These are phyloP conservation scores for Drosophila littoralis DNA, from an alignment of 1,140 invertebrate genomes.

Conservation along the genomic window DNA sequence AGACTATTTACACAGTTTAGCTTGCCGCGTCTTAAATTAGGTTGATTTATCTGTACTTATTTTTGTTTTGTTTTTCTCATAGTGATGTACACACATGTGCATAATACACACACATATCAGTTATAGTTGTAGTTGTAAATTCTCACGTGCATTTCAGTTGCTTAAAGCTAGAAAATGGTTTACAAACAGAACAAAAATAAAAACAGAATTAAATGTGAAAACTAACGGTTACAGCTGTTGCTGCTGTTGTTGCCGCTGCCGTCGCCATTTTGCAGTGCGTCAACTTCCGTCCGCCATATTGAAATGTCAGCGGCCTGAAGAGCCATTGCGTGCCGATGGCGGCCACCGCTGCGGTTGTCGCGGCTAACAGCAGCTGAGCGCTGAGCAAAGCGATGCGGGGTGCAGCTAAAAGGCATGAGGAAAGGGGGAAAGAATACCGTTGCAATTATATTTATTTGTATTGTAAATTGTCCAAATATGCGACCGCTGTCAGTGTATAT, in stretches of 20 bases:
- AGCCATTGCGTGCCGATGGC: constrained; percentile 48
- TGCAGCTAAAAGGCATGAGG: neutral
- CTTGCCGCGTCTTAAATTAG: constrained; percentile 39
- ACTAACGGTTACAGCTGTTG: constrained; percentile 8
- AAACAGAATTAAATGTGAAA: constrained; percentile 12
- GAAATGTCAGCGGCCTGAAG: constrained; percentile 69
- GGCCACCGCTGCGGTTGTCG: constrained; percentile 60
- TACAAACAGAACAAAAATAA: constrained; percentile 42
- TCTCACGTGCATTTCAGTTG: constrained; percentile 83
- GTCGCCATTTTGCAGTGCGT: constrained; percentile 69
- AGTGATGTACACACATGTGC: constrained; percentile 23
- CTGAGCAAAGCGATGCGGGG: constrained; percentile 25
- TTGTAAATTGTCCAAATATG: constrained; percentile 74
- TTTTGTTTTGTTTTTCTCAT: neutral
- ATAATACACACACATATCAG: constrained; percentile 37
- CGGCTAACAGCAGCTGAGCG: constrained; percentile 50
- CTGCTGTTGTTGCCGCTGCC: neutral
- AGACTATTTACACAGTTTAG: constrained; percentile 70
- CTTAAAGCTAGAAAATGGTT: constrained; percentile 75
- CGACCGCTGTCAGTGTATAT: constrained; percentile 47
- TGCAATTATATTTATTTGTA: constrained; percentile 60
- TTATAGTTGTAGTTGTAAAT: constrained; percentile 65
- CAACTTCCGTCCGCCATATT: constrained; percentile 77
- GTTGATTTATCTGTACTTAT: constrained; percentile 4
- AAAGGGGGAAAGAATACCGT: constrained; percentile 1